Conservation (phyloP, 2,888 invertebrate species). For the Lamellibrachia satsuma region DNA sequence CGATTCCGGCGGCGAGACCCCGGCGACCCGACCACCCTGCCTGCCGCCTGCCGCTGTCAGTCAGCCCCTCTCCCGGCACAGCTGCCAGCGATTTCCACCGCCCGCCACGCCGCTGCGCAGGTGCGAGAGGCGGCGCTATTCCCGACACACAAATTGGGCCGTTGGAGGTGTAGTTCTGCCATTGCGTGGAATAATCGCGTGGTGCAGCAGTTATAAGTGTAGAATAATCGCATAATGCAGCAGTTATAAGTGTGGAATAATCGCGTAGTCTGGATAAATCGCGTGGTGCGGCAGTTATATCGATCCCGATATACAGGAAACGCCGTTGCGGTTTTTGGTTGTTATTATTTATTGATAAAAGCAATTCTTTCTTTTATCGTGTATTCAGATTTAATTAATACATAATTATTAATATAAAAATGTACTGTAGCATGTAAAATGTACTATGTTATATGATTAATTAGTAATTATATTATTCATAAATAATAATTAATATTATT, state of each 20-base stretch:
- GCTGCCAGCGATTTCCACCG: not conserved
- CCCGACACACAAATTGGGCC: not conserved
- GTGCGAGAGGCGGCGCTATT: not conserved
- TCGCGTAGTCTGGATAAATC: not conserved
- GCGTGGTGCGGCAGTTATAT: not conserved
- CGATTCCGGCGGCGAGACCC: not conserved
- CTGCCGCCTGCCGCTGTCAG: not conserved
- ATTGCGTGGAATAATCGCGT: not conserved
- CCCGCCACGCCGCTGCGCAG: not conserved
- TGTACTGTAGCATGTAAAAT: too few species aligned
- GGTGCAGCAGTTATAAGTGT: not conserved
- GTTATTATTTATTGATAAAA: not conserved
- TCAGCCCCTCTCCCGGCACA: not conserved
- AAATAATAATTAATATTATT: not conserved
- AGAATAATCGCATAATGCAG: not conserved
- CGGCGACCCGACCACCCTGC: not conserved
- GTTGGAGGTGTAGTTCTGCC: not conserved
- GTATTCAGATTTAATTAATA: not conserved
- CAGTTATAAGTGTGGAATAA: not conserved
- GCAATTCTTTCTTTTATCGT: not conserved
- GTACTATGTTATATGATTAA: too few species aligned
- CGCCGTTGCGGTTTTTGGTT: not conserved
- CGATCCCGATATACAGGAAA: not conserved
- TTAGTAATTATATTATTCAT: too few species aligned
- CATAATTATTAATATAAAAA: too few species aligned